Evolutionary conservation across 2,113 vertebrate species (phyloP).

Genomic region (Cyprinus carpio): DNA sequence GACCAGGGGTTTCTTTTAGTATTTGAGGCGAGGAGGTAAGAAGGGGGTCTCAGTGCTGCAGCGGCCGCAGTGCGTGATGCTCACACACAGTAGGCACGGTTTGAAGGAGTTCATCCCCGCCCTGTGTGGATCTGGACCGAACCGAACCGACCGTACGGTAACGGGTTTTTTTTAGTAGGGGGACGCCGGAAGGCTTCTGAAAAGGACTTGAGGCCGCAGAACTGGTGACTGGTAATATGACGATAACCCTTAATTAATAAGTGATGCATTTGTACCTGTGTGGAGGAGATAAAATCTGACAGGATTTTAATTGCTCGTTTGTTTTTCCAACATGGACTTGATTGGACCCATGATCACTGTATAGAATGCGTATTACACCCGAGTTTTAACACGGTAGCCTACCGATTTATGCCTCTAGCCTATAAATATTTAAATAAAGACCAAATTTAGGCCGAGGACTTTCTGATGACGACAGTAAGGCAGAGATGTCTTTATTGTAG

Average conservation of each 20-base stretch:
- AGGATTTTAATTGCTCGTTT: slow-evolving; percentile 45
- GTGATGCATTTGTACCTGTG: slow-evolving; percentile 43
- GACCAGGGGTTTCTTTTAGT: slow-evolving; percentile 17
- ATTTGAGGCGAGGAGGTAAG: slow-evolving; percentile 31
- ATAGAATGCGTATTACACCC: slow-evolving; percentile 20
- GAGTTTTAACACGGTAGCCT: slow-evolving; percentile 4
- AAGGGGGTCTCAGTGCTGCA: slow-evolving; percentile 59
- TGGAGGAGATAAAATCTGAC: slow-evolving; percentile 42
- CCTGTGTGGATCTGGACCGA: slow-evolving; percentile 62
- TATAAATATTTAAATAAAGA: slow-evolving; percentile 61
- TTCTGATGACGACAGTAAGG: slow-evolving; percentile 73
- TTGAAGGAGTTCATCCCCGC: slow-evolving; percentile 68
- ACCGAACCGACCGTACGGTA: slow-evolving; percentile 12
- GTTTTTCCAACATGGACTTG: slow-evolving; percentile 44
- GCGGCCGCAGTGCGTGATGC: slow-evolving; percentile 67
- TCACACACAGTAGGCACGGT: slow-evolving; percentile 75
- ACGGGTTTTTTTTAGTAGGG: slow-evolving; percentile 17
- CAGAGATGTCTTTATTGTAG: slow-evolving; percentile 59
- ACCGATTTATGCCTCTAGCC: slow-evolving; percentile 17
- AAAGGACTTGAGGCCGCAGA: slow-evolving; percentile 33
- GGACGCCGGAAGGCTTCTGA: slow-evolving; percentile 9
- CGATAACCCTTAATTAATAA: slow-evolving; percentile 36
- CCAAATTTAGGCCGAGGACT: slow-evolving; percentile 73
- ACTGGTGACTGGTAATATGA: slow-evolving; percentile 23
- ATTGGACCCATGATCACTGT: slow-evolving; percentile 26